Evolutionary conservation across 2,888 invertebrate genomes (phyloP), one percentile per base, ranked within the genome.

Genomic region (Drosophila greeni): DNA sequence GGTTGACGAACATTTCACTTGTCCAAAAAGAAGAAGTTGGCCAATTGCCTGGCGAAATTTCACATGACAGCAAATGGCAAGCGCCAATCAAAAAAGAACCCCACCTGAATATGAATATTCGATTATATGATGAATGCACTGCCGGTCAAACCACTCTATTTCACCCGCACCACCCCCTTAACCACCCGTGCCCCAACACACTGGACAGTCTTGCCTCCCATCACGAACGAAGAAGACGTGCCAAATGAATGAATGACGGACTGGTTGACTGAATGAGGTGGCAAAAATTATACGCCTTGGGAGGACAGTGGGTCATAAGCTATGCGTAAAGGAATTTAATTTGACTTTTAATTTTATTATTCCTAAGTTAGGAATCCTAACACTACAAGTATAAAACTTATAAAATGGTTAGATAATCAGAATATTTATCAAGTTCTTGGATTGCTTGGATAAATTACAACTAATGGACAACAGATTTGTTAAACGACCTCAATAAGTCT

Each of bases 231-330:
- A 58, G 61, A 64, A 58, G 65, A 81, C 75, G 82, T 81, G 78
- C 74, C 51, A 82, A 79, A 66, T 75, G 73, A 60, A 56, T 77
- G 77, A 71, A 65, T 62, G 68, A 70, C 42, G 36, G 53, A 53
- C 64, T 62, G 65, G 56, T 56, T 73, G 76, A 68, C 76, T 53
- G 76, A 79, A 75, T 79, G 80, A 76, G 80, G 79, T 75, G 82
- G 78, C 78, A 62, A 54, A 62, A 65, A 57, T 52, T 40, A 58
- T 33, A 54, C 31, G 39, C 24, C 31, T 45, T 9, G 37, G 31
- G 20, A 23, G 9, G 5, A 42, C 56, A 62, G 48, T 72, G 77
- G 58, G 47, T 48, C 14, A 14, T 5, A 20, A 31, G 1, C 8
- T 18, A 2, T 45, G 18, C 0, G 5, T 8, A 18, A 29, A 1